These are phyloP conservation scores for Metallyticus violacea DNA, from an alignment of 2,888 invertebrate species.

Conservation along the genomic window DNA sequence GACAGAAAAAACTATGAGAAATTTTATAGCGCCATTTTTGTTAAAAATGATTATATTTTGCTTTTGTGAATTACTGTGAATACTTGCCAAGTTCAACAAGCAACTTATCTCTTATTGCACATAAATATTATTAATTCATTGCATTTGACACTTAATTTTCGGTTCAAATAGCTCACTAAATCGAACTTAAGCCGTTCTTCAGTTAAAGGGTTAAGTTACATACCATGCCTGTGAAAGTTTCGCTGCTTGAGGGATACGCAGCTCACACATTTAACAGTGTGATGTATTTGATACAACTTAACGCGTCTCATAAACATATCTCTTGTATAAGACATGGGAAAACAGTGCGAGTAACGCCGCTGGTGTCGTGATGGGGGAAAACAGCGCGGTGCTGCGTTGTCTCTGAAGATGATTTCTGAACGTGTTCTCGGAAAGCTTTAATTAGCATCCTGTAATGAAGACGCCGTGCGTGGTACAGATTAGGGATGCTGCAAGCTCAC, in stretches of 20 bases:
- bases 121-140: no score
- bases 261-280: not conserved
- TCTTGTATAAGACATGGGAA: not conserved
- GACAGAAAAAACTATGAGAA: no score
- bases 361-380: not conserved
- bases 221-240: no score
- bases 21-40: no score
- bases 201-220: not conserved
- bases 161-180: fast-evolving
- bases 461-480: not conserved
- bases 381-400: not conserved
- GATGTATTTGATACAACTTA: not conserved
- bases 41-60: no score
- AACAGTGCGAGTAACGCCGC: not conserved
- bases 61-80: no score
- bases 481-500: not conserved
- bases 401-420: not conserved
- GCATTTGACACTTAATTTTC: no score
- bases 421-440: not conserved
- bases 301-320: no score
- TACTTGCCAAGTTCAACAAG: no score
- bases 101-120: no score
- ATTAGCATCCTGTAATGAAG: not conserved
- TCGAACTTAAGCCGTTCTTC: not conserved
- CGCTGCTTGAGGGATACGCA: not conserved